Evolutionary conservation across 2,113 vertebrate genomes (phyloP).

Genomic region (Pteruthius melanotis): DNA sequence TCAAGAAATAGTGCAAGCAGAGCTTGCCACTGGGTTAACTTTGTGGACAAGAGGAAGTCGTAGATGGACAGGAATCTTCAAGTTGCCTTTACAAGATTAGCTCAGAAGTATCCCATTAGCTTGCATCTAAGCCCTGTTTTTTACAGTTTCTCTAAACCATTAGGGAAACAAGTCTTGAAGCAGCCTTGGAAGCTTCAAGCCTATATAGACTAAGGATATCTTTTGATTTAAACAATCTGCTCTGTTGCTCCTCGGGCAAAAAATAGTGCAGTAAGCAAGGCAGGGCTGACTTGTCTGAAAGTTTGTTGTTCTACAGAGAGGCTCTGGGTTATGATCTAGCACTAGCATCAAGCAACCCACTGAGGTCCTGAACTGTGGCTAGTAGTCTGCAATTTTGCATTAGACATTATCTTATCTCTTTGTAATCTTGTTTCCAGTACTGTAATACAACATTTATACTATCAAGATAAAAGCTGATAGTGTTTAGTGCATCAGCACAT

Average conservation of each 20-base stretch:
- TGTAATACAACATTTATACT: neutral
- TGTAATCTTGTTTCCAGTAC: neutral
- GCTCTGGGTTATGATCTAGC: neutral
- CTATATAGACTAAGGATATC: neutral
- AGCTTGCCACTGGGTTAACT: neutral
- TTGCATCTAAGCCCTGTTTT: neutral
- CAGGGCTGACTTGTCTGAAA: neutral
- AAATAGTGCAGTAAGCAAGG: neutral
- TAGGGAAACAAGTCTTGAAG: neutral
- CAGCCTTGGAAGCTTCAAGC: neutral
- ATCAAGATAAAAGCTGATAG: neutral
- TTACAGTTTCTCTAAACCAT: neutral
- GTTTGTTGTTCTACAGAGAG: neutral
- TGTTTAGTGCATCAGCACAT: neutral
- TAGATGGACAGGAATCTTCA: rapidly evolving
- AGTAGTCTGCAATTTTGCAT: neutral
- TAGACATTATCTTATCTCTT: neutral
- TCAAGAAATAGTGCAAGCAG: neutral
- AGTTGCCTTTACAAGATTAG: neutral
- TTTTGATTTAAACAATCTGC: neutral
- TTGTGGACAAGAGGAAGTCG: neutral
- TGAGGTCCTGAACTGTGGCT: neutral
- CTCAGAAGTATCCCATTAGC: rapidly evolving
- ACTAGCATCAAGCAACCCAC: neutral
- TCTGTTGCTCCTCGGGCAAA: neutral